phyloP scores from a whole-genome alignment of 2,113 vertebrate genomes.

The Melierax canorus region DNA sequence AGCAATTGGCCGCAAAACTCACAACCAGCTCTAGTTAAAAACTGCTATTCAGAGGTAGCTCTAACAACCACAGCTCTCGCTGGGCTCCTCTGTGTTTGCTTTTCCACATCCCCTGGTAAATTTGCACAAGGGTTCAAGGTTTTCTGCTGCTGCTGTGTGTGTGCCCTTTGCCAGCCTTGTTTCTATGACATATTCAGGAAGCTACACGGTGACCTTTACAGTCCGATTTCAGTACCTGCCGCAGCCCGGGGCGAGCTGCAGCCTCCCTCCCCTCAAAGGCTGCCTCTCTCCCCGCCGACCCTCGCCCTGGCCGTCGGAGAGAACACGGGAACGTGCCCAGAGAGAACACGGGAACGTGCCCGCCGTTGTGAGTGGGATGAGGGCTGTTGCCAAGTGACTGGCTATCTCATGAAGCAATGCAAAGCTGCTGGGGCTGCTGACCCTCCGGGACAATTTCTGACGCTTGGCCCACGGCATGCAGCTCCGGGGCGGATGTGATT shows the following conservation, averaged over 20 bases:
- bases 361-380: fast-evolving
- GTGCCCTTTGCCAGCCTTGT: background rate
- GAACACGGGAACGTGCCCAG: fast-evolving
- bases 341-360: fast-evolving
- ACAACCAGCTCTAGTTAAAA: background rate
- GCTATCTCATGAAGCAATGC: background rate
- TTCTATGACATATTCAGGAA: background rate
- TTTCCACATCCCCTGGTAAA: slow-evolving; percentile 30
- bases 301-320: fast-evolving
- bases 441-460: background rate
- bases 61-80: background rate
- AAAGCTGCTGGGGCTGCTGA: background rate
- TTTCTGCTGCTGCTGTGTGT: background rate
- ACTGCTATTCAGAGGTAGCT: background rate
- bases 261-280: background rate
- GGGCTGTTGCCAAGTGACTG: background rate
- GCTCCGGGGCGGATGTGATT: slow-evolving; percentile 41
- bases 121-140: slow-evolving; percentile 48
- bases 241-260: background rate
- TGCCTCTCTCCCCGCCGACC: background rate
- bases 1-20: background rate
- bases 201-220: background rate
- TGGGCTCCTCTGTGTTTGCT: background rate
- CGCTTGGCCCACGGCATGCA: background rate
- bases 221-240: background rate